Conservation (phyloP, 2,888 invertebrate species). For the Exocentrus adspersus region DNA sequence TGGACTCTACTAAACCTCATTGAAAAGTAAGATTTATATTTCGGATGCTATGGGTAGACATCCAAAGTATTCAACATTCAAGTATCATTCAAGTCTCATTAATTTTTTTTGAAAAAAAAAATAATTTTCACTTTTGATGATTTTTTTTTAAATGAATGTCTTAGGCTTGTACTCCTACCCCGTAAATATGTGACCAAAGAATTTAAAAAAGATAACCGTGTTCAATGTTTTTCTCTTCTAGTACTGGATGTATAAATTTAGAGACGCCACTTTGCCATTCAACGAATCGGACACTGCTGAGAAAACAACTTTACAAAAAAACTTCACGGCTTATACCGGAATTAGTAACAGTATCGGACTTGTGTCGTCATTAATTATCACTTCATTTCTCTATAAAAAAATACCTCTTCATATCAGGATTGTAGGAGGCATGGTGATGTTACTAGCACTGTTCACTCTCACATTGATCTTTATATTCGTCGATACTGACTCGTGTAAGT, state of each 20-base stretch:
- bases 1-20: no score
- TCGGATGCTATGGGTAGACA: no score
- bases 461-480: constrained; percentile 32
- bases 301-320: neutral
- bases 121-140: no score
- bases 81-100: no score
- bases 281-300: neutral
- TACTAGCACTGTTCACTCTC: constrained; percentile 26
- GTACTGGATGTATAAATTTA: constrained; percentile 38
- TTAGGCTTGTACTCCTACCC: no score
- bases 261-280: neutral
- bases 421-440: neutral
- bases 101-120: no score
- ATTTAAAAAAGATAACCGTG: no score
- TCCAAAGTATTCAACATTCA: no score
- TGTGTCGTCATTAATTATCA: constrained; percentile 30
- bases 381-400: constrained; percentile 15
- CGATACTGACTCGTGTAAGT: constrained; percentile 42
- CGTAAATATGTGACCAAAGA: no score
- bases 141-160: no score
- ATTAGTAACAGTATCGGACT: constrained; percentile 28
- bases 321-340: constrained; percentile 2
- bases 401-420: neutral
- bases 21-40: no score
- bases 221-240: constrained; percentile 11